Conservation (phyloP, 2,113 vertebrate species). For the Anoura caudifer region DNA sequence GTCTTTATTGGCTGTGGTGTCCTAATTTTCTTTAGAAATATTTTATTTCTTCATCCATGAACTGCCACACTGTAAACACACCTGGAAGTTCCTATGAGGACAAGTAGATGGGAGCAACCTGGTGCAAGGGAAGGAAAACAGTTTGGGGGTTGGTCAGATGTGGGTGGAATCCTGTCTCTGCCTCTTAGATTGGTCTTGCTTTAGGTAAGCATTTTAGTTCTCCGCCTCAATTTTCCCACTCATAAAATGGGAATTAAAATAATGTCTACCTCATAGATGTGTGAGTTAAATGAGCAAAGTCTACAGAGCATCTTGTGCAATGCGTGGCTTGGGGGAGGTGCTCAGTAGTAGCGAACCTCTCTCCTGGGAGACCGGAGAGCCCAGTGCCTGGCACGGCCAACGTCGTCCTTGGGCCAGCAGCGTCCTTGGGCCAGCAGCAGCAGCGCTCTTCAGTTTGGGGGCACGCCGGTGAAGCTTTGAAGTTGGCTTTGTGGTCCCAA, state of each 20-base stretch:
- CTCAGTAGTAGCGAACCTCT: not conserved
- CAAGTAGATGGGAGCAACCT: not conserved
- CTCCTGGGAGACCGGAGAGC: not conserved
- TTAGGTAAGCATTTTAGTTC: not conserved
- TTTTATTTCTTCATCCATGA: slow-evolving; percentile 53
- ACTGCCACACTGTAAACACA: slow-evolving; percentile 40
- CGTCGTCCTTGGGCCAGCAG: too few relatives aligned
- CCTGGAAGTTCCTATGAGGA: slow-evolving; percentile 14
- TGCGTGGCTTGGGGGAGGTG: not conserved
- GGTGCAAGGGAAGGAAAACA: not conserved
- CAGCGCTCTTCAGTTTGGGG: not conserved
- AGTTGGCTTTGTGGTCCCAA: not conserved
- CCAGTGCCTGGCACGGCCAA: too few relatives aligned
- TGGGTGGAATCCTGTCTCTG: not conserved
- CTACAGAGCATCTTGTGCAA: not conserved
- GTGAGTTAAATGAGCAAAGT: not conserved
- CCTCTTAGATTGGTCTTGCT: not conserved
- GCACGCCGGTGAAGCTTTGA: not conserved
- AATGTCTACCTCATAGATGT: not conserved
- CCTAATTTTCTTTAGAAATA: slow-evolving; percentile 48
- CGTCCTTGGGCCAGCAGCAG: not conserved
- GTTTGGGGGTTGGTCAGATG: not conserved
- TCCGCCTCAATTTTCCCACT: not conserved
- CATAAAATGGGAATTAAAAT: not conserved
- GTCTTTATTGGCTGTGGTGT: slow-evolving; percentile 5